phyloP scores from a whole-genome alignment of 2,888 invertebrate genomes.

The Pachliopta kotzebuea region DNA sequence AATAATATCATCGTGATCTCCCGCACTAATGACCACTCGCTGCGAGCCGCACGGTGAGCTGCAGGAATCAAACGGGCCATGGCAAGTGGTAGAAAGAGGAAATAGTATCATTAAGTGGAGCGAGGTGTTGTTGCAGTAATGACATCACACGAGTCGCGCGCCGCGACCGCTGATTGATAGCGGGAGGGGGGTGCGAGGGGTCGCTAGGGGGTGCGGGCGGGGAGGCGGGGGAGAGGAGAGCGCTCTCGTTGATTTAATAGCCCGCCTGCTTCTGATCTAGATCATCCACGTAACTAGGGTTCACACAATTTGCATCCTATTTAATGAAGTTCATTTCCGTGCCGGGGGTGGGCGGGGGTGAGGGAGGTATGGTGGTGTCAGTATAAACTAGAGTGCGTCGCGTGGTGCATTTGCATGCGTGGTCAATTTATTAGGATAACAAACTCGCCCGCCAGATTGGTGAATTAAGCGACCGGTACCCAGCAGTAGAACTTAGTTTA shows the following conservation, averaged over 20 bases:
- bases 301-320: neutral
- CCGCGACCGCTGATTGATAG: constrained; percentile 3
- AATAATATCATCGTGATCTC: no score
- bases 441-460: no score
- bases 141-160: constrained; percentile 14
- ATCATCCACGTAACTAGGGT: constrained; percentile 10
- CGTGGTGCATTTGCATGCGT: no score
- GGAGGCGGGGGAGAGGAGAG: neutral
- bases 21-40: no score
- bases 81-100: neutral
- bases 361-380: no score
- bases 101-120: neutral
- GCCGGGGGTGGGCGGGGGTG: no score
- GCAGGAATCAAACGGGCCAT: neutral
- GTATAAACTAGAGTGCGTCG: no score
- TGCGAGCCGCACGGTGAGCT: no score
- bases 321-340: no score
- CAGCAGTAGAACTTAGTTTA: no score
- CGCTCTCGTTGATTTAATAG: constrained; percentile 18
- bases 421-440: no score
- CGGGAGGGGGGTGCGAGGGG: neutral
- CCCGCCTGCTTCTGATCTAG: constrained; percentile 22
- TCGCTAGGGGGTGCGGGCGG: neutral
- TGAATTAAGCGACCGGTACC: no score
- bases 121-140: neutral